phyloP scores from a whole-genome alignment of 2,888 invertebrate genomes.

The Branchipolynoe longqiensis region DNA sequence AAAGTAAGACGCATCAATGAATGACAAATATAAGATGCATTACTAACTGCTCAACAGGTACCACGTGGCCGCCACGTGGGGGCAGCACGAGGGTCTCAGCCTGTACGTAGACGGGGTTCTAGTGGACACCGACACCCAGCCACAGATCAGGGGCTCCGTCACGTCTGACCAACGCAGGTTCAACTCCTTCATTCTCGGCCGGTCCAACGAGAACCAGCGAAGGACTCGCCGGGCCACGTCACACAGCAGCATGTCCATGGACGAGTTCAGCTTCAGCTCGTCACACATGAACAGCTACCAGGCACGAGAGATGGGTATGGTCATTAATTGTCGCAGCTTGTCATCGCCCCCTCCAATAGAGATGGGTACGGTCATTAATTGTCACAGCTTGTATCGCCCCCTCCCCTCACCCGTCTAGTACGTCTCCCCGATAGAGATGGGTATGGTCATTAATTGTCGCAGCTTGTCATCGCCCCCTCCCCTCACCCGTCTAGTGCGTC shows the following conservation, averaged over 20 bases:
- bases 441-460: too few relatives aligned
- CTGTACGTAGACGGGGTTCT: slow-evolving; percentile 77
- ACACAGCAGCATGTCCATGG: slow-evolving; percentile 74
- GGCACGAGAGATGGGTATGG: slow-evolving; percentile 75
- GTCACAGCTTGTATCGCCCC: too few relatives aligned
- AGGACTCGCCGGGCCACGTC: slow-evolving; percentile 4
- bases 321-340: neutral
- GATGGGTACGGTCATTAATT: too few relatives aligned
- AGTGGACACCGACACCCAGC: slow-evolving; percentile 55
- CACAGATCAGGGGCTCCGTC: slow-evolving; percentile 15
- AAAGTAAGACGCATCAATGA: too few relatives aligned
- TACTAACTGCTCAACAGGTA: too few relatives aligned
- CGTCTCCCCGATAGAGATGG: too few relatives aligned
- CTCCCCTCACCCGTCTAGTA: too few relatives aligned
- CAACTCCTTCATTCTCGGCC: slow-evolving; percentile 78
- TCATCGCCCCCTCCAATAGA: neutral
- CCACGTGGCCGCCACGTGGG: slow-evolving; percentile 79
- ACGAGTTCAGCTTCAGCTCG: slow-evolving; percentile 79
- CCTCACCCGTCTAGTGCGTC: slow-evolving; percentile 69
- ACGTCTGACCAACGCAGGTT: slow-evolving; percentile 43
- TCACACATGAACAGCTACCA: slow-evolving; percentile 69
- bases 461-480: too few relatives aligned
- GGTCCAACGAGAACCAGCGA: slow-evolving; percentile 73
- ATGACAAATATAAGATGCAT: neutral
- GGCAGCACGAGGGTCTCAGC: slow-evolving; percentile 70